Conservation (phyloP, 37 sponge, comb jelly and placozoan species). For the Haliclona indistincta region DNA sequence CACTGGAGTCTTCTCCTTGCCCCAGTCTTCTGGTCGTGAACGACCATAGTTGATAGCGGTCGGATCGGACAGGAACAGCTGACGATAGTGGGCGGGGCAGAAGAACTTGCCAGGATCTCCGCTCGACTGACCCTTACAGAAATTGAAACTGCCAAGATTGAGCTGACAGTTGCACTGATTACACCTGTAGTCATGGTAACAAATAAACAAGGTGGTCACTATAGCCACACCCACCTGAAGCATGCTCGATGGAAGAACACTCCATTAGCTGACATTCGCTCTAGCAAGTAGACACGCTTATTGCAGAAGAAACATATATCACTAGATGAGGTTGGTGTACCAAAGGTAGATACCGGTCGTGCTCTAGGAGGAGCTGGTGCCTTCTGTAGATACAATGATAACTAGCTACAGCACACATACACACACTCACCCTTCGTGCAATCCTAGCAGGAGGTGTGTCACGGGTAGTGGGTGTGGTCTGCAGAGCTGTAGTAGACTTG, state of each 20-base stretch:
- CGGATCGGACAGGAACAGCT: slow-evolving; percentile 86
- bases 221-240: slow-evolving; percentile 25
- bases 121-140: slow-evolving; percentile 54
- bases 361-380: background rate
- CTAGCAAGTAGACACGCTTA: slow-evolving; percentile 82
- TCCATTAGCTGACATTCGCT: slow-evolving; percentile 81
- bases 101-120: slow-evolving; percentile 81
- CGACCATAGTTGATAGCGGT: slow-evolving; percentile 16
- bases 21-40: background rate
- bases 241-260: slow-evolving; percentile 84
- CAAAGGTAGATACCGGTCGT: slow-evolving; percentile 6
- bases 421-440: too few relatives aligned
- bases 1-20: background rate
- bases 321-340: slow-evolving; percentile 26
- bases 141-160: slow-evolving; percentile 72
- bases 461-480: background rate
- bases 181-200: slow-evolving; percentile 35
- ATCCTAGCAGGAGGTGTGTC: background rate
- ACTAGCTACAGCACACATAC: background rate
- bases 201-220: background rate
- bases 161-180: slow-evolving; percentile 75
- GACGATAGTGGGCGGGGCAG: slow-evolving; percentile 79
- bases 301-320: slow-evolving; percentile 81
- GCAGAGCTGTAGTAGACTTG: background rate
- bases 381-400: background rate